Conservation (phyloP, 2,888 invertebrate genomes). For the Theretra japonica region DNA sequence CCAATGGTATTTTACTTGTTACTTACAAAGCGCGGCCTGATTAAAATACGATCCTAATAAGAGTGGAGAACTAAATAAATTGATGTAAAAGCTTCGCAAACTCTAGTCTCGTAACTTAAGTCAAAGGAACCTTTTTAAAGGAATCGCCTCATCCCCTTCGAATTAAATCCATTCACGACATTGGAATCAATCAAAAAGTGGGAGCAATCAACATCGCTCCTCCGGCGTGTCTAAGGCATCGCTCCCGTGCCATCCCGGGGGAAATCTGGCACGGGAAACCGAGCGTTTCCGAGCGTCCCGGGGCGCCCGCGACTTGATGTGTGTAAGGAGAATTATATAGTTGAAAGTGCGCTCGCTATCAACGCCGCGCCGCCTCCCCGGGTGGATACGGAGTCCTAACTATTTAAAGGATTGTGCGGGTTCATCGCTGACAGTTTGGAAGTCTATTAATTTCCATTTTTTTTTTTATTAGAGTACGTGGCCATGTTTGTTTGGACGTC, state of each 20-base stretch:
- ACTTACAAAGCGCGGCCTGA: slow-evolving; percentile 6
- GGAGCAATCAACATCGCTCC: slow-evolving; percentile 34
- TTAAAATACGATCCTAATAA: slow-evolving; percentile 23
- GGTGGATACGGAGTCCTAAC: not conserved
- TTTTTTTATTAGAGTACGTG: not conserved
- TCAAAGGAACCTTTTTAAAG: slow-evolving; percentile 16
- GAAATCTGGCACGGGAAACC: slow-evolving; percentile 29
- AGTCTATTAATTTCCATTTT: not conserved
- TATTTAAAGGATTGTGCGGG: not conserved
- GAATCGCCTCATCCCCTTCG: not conserved
- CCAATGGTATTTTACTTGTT: not conserved
- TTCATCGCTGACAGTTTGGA: not conserved
- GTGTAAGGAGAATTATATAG: slow-evolving; percentile 21
- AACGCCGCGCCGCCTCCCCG: not conserved
- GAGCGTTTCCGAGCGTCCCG: slow-evolving; percentile 7
- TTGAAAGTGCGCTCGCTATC: slow-evolving; percentile 4
- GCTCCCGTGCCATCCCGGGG: slow-evolving; percentile 19
- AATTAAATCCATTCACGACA: slow-evolving; percentile 32
- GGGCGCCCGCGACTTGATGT: slow-evolving; percentile 19
- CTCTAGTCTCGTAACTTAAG: slow-evolving; percentile 1
- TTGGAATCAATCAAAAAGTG: slow-evolving; percentile 35
- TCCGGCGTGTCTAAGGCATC: slow-evolving; percentile 24
- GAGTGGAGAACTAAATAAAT: slow-evolving; percentile 16
- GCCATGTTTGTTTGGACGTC: too few species aligned
- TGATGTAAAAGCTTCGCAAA: slow-evolving; percentile 15